Percentiles rank a stretch among this genome's conserved stretches.
These are phyloP conservation scores for Diacarnus erythraeanus DNA, from an alignment of 37 sponge, comb jelly and placozoan species.

Conservation along the genomic window DNA sequence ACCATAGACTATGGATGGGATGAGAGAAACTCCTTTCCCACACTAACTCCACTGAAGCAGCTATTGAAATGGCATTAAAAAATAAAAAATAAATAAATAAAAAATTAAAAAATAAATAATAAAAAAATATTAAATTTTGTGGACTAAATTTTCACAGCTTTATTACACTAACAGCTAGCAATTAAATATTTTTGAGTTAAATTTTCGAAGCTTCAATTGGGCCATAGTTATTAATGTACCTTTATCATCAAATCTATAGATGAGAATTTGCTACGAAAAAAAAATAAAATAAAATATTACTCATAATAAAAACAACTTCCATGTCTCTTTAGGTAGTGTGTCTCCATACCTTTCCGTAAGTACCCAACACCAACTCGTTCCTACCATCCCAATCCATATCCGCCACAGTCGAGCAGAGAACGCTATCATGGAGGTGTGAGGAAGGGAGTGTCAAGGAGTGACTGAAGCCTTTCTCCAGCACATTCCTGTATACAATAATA, in stretches of 20 bases:
- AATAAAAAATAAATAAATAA: no score
- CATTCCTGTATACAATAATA: conserved; percentile 55
- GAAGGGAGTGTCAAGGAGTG: conserved; percentile 37
- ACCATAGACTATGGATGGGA: conserved; percentile 69
- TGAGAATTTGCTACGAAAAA: conserved; percentile 33
- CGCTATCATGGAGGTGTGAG: conserved; percentile 71
- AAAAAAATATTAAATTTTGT: no score
- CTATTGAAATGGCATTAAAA: background rate
- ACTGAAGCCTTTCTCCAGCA: conserved; percentile 40
- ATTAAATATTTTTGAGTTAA: no score
- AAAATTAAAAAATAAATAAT: no score
- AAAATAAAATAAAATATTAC: background rate
- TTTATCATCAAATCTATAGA: conserved; percentile 24
- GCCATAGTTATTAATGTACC: background rate
- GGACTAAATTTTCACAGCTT: no score
- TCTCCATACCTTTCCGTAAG: conserved; percentile 86
- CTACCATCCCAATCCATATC: conserved; percentile 76
- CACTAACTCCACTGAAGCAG: conserved; percentile 7
- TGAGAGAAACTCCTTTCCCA: conserved; percentile 61
- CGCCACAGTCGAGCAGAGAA: conserved; percentile 66
- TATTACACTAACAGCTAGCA: no score
- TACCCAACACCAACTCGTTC: conserved; percentile 78
- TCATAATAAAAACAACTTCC: background rate
- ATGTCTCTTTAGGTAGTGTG: no score
- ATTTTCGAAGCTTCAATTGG: no score